phyloP scores from a whole-genome alignment of 2,888 invertebrate genomes.

The Clistopyga incitator region DNA sequence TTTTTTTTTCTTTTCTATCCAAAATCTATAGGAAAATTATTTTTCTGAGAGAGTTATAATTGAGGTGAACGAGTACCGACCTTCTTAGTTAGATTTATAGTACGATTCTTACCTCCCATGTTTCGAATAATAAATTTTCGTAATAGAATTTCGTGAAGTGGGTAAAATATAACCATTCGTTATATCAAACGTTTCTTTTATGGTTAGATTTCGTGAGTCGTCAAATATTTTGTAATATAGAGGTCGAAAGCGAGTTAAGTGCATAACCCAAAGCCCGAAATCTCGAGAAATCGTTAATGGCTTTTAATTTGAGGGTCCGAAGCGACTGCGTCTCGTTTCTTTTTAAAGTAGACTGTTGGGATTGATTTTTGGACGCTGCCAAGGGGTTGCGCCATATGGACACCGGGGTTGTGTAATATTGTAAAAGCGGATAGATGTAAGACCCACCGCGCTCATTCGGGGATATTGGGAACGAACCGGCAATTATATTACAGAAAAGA shows the following conservation, averaged over 20 bases:
- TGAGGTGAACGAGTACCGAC: no score
- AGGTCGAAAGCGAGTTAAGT: neutral
- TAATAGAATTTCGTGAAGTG: neutral
- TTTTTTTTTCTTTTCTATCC: neutral
- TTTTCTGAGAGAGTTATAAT: slow-evolving; percentile 2
- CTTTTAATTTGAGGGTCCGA: slow-evolving; percentile 59
- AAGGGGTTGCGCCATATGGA: slow-evolving; percentile 72
- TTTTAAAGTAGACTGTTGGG: slow-evolving; percentile 32
- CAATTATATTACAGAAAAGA: slow-evolving; percentile 61
- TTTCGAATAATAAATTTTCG: no score
- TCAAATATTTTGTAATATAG: neutral
- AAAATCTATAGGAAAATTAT: no score
- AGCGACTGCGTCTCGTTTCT: slow-evolving; percentile 36
- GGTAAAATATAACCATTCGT: no score
- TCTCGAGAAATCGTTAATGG: slow-evolving; percentile 57
- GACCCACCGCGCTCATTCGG: slow-evolving; percentile 19
- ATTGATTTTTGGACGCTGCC: slow-evolving; percentile 61
- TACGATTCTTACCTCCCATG: no score
- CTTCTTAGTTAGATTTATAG: no score
- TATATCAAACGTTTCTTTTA: neutral
- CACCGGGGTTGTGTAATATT: slow-evolving; percentile 62
- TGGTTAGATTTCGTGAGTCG: slow-evolving; percentile 31
- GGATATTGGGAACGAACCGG: slow-evolving; percentile 50
- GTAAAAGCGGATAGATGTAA: slow-evolving; percentile 27
- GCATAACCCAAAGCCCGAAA: slow-evolving; percentile 40